Conservation (phyloP, 2,888 invertebrate species). For the Chloroclystis v-ata region DNA sequence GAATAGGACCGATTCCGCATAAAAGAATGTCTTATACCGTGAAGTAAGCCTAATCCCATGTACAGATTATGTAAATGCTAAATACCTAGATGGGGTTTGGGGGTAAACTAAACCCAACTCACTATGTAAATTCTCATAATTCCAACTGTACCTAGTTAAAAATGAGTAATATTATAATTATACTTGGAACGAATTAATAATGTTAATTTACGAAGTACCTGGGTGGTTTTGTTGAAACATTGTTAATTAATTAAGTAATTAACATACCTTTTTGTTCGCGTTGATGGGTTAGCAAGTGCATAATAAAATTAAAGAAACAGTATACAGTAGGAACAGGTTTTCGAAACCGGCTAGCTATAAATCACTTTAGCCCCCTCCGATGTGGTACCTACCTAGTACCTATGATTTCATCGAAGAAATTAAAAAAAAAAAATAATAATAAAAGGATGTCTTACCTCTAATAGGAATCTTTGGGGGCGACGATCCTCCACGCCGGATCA, state of each 20-base stretch:
- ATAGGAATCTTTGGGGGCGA: constrained; percentile 69
- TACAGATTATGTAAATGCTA: too few relatives aligned
- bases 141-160: too few relatives aligned
- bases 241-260: background rate
- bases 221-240: too few relatives aligned
- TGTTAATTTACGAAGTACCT: too few relatives aligned
- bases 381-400: too few relatives aligned
- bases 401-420: background rate
- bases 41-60: too few relatives aligned
- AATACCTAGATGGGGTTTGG: too few relatives aligned
- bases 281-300: background rate
- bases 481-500: constrained; percentile 68
- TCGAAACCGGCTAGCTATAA: constrained; percentile 43
- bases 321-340: constrained; percentile 31
- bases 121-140: too few relatives aligned
- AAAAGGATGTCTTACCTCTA: constrained; percentile 59
- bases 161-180: constrained; percentile 10
- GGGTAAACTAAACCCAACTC: too few relatives aligned
- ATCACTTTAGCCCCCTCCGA: constrained; percentile 16
- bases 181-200: too few relatives aligned
- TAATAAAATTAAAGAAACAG: constrained; percentile 16
- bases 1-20: too few relatives aligned
- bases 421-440: constrained; percentile 39
- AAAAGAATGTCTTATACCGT: too few relatives aligned
- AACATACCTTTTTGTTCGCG: background rate